Conservation (phyloP, 2,113 vertebrate genomes). For the Suricata suricatta region DNA sequence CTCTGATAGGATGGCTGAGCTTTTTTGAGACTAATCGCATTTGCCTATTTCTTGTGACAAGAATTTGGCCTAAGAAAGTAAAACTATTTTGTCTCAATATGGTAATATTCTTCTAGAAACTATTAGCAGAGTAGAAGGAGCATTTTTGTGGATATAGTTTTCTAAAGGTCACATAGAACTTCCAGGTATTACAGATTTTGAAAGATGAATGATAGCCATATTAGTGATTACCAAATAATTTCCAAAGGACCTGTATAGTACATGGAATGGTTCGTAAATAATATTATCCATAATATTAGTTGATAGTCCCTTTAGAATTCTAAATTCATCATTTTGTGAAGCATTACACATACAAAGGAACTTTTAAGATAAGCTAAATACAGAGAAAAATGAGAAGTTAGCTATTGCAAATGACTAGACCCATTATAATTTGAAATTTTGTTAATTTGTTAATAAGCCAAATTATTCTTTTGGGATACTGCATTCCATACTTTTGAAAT, state of each 20-base stretch:
- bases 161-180: conserved; percentile 72
- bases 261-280: conserved; percentile 59
- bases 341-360: neutral
- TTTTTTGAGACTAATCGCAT: conserved; percentile 29
- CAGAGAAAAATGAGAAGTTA: neutral
- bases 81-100: neutral
- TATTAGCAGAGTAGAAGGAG: conserved; percentile 28
- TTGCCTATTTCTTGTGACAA: conserved; percentile 17
- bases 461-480: neutral
- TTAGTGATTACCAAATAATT: conserved; percentile 50
- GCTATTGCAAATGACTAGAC: neutral
- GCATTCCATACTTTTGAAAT: neutral
- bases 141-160: conserved; percentile 53
- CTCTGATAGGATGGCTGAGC: neutral
- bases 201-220: conserved; percentile 62
- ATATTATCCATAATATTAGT: neutral
- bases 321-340: neutral
- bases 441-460: neutral
- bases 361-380: conserved; percentile 18
- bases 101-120: conserved; percentile 51
- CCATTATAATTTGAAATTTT: neutral
- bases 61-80: conserved; percentile 36
- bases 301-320: conserved; percentile 1
- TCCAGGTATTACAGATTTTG: conserved; percentile 55
- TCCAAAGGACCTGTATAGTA: conserved; percentile 55